Evolutionary conservation across 1,140 invertebrate genomes (phyloP).

Genomic region (Aphaenogaster ashmeadi): DNA sequence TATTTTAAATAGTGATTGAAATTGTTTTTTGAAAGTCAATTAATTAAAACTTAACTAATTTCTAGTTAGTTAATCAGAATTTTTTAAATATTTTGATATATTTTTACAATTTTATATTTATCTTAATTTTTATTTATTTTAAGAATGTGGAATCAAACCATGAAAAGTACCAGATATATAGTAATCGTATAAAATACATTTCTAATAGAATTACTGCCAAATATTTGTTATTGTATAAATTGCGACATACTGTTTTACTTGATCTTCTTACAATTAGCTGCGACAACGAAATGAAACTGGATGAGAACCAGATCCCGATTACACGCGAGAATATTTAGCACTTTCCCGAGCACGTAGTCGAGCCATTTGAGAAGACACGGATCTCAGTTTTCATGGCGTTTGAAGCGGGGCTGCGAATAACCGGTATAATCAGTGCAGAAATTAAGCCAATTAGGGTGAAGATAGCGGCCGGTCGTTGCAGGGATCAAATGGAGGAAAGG

Average conservation of each 20-base stretch:
- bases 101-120: not conserved
- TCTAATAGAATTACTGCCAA: not conserved
- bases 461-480: slow-evolving; percentile 48
- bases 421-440: slow-evolving; percentile 69
- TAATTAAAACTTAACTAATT: not conserved
- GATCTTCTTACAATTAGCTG: not conserved
- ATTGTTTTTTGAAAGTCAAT: not conserved
- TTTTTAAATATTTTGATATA: not conserved
- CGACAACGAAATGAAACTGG: not conserved
- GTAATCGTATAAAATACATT: not conserved
- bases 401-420: slow-evolving; percentile 70
- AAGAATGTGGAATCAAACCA: not conserved
- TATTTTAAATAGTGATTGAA: not conserved
- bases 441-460: slow-evolving; percentile 74
- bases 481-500: slow-evolving; percentile 58
- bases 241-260: not conserved
- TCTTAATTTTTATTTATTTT: not conserved
- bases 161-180: not conserved
- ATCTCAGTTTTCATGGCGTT: slow-evolving; percentile 48
- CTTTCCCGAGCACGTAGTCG: slow-evolving; percentile 7
- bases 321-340: slow-evolving; percentile 31
- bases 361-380: slow-evolving; percentile 10
- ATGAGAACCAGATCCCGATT: not conserved
- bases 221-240: slow-evolving; percentile 4
- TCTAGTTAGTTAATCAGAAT: not conserved